Evolutionary conservation across 1,140 invertebrate species (phyloP).

Genomic region (Liolophura sinensis): DNA sequence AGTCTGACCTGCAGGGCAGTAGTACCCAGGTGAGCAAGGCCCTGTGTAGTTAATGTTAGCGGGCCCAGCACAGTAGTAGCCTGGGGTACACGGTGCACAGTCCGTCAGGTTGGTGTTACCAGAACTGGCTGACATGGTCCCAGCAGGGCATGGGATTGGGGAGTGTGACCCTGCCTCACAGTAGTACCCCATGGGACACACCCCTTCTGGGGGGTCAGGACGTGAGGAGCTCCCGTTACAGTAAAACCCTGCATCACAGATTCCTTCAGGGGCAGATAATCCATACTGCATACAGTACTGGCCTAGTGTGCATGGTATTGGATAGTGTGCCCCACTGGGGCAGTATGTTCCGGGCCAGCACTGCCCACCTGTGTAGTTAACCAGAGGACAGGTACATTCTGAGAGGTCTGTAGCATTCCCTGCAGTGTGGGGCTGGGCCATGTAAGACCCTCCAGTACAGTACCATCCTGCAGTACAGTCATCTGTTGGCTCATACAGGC

Average conservation of each 20-base stretch:
- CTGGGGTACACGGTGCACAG: slow-evolving; percentile 44
- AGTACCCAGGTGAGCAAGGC: slow-evolving; percentile 43
- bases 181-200: slow-evolving; percentile 42
- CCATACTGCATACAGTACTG: slow-evolving; percentile 43
- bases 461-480: slow-evolving; percentile 51
- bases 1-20: slow-evolving; percentile 50
- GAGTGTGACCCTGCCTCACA: slow-evolving; percentile 39
- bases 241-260: slow-evolving; percentile 44
- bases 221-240: slow-evolving; percentile 41
- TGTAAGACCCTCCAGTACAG: slow-evolving; percentile 47
- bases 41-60: slow-evolving; percentile 42
- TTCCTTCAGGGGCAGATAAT: slow-evolving; percentile 37
- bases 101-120: slow-evolving; percentile 37
- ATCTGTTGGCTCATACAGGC: slow-evolving; percentile 37
- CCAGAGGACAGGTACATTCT: slow-evolving; percentile 42
- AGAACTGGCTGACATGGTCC: slow-evolving; percentile 38
- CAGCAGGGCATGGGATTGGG: slow-evolving; percentile 47
- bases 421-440: slow-evolving; percentile 30
- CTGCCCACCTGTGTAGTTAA: slow-evolving; percentile 50
- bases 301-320: slow-evolving; percentile 41
- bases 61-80: slow-evolving; percentile 33
- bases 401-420: slow-evolving; percentile 36
- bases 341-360: slow-evolving; percentile 56
- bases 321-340: slow-evolving; percentile 39
- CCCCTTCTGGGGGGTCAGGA: slow-evolving; percentile 32